Evolutionary conservation across 2,888 invertebrate species (phyloP), one percentile per base, ranked within the genome.

Genomic region (Leptopilina drosophilae): DNA sequence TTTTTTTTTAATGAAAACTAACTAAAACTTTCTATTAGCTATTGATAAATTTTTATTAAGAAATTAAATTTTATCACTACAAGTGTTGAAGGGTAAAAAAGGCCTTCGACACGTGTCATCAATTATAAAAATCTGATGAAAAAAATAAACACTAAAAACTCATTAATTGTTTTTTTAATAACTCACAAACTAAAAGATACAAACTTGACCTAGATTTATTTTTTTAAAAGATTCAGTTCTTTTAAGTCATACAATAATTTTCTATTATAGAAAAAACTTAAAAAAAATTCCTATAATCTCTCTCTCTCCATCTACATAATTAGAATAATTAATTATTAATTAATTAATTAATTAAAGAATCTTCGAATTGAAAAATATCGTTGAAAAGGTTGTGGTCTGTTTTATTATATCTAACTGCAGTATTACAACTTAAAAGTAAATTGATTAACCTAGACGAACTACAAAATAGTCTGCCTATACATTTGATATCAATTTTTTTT

Each of bases 321-420:
- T 49, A 20, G 20, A 20, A 20, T 20, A 20, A 20, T 20, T 20
- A 20, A 9, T 42, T 42, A 20, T 20, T 20, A 20, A 9, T 42
- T 42, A 7, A n/a, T 73, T 73, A 26, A 73, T 14, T 53, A 20
- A 73, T 56, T 53, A 73, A 53, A 0, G 7, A n/a, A 46, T 46
- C 78, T 73, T 81, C 78, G 53, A 87, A 89, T 88, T 87, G 88
- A 88, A 86, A 86, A 88, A 82, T 86, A 85, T 86, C 83, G 82
- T 89, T 88, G 88, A 90, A 88, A 88, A 90, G 89, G 87, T 90
- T 88, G 87, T 91, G 87, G 88, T 90, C 88, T 88, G 85, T 86
- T 90, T 91, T 91, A 91, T 91, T 89, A 89, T 86, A 89, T 86
- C 90, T 91, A 91, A 86, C 87, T 89, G 88, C 90, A 87, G 87